Evolutionary conservation across 2,888 invertebrate species (phyloP).

Genomic region (Penaeus monodon): DNA sequence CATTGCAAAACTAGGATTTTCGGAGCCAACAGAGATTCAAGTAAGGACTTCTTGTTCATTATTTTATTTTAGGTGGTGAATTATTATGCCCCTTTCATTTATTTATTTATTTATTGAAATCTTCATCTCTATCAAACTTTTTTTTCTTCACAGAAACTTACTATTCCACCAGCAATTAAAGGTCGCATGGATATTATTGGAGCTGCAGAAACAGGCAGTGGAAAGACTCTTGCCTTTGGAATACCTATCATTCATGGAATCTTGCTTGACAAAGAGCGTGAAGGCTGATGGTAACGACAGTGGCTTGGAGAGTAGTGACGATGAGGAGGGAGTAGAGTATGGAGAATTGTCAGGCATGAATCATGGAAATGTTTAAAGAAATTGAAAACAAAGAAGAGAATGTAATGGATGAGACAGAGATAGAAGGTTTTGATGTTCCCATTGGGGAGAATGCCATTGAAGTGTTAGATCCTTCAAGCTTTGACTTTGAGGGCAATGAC

Average conservation of each 20-base stretch:
- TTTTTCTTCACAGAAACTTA: constrained; percentile 71
- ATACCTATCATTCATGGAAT: constrained; percentile 92
- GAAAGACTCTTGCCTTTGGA: constrained; percentile 97
- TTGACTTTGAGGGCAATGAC: no score
- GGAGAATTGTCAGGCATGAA: constrained; percentile 67
- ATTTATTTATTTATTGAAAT: background rate
- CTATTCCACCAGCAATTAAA: constrained; percentile 85
- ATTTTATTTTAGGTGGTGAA: background rate
- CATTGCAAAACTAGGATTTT: constrained; percentile 82
- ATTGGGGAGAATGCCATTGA: constrained; percentile 66
- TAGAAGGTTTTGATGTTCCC: constrained; percentile 24
- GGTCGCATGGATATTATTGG: constrained; percentile 93
- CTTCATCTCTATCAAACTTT: background rate
- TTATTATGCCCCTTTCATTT: background rate
- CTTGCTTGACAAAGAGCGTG: constrained; percentile 74
- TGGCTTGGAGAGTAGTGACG: constrained; percentile 25
- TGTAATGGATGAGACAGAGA: constrained; percentile 15
- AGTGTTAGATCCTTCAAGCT: constrained; percentile 32
- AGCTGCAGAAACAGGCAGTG: constrained; percentile 99
- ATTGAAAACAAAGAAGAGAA: background rate
- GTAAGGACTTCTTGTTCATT: constrained; percentile 65
- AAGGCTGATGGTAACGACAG: constrained; percentile 29
- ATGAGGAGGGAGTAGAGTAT: constrained; percentile 17
- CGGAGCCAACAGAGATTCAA: constrained; percentile 91
- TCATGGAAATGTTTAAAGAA: constrained; percentile 68